Conservation (phyloP, 2,113 vertebrate species). For the Tetraodon nigroviridis region DNA sequence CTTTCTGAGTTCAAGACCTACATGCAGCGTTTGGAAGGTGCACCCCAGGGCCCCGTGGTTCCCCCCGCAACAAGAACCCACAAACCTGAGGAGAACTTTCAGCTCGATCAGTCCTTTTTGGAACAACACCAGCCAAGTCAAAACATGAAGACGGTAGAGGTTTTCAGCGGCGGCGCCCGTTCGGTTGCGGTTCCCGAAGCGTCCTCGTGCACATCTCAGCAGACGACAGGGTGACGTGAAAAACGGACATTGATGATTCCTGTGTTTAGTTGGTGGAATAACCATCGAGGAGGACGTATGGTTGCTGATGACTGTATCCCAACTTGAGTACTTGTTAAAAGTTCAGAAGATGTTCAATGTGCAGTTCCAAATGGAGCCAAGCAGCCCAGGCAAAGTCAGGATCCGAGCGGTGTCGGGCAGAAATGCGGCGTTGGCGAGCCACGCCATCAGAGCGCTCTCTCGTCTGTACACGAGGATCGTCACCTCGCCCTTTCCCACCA, state of each 20-base stretch:
- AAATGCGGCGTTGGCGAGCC: conserved; percentile 41
- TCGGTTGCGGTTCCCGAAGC: too few relatives aligned
- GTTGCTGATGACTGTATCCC: conserved; percentile 15
- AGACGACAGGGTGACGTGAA: background rate
- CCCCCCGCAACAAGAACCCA: conserved; percentile 15
- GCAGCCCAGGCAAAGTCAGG: background rate
- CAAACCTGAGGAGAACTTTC: conserved; percentile 7
- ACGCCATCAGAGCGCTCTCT: conserved; percentile 56
- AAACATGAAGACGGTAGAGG: background rate
- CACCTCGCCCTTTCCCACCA: background rate
- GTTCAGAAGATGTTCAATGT: conserved; percentile 58
- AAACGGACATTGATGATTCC: conserved; percentile 36
- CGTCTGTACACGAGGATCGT: conserved; percentile 52
- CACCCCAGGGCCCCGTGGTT: rapidly evolving
- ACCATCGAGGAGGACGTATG: conserved; percentile 31
- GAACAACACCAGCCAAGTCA: conserved; percentile 28
- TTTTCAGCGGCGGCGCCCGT: too few relatives aligned
- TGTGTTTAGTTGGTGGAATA: conserved; percentile 1
- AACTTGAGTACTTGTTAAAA: rapidly evolving
- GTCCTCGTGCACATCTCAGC: too few relatives aligned
- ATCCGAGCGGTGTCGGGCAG: conserved; percentile 14
- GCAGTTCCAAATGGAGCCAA: background rate
- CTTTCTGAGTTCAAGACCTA: conserved; percentile 17
- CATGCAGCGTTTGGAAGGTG: rapidly evolving
- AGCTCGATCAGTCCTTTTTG: conserved; percentile 34